Base-by-base conservation (phyloP, 2,797 vertebrate species). In the Pelobates cultripes region DNA sequence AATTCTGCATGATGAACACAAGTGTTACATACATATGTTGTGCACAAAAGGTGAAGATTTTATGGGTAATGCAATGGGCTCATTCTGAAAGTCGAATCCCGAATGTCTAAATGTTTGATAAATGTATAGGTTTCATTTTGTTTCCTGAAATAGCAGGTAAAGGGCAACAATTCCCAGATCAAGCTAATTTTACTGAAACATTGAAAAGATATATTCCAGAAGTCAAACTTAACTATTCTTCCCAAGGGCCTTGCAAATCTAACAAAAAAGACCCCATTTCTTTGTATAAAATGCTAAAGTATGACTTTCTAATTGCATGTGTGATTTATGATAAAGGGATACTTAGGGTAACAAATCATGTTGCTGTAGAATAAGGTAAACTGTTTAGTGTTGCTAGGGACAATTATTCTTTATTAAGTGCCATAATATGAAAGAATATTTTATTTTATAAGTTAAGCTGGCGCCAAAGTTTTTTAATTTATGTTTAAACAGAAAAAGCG, bases 121-220 rank as follows among this genome's bases (percentile, higher is more conserved):
- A 90, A 90, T 90, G 87, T 87, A 87, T 87, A 86, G 85, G 86
- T 88, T 91, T 88, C 85, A 75, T 88, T 87, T 86, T 86, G 87
- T 90, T 91, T 91, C 91, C 89, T 91, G 90, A 91, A 89, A 87
- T 89, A 85, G 88, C 87, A 90, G 88, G 89, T 88, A 90, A 89
- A 88, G 85, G 88, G 86, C 87, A 90, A 91, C 90, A 91, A 87
- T 89, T 87, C 90, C 91, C 91, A 91, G 91, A 91, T 87, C 89
- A 89, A 87, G 82, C 88, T 87, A 88, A 89, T 91, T 91, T 90
- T 75, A 81, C 86, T 88, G 87, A 85, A 89, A 87, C 83, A 86
- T 89, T 89, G 86, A 86, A 90, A 90, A 90, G 90, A 91, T 88
- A 92, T 89, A 91, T 86, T 89, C 89, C 90, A 92, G 90, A 89